Conservation (phyloP, 1,140 invertebrate genomes). For the Mactra quadrangularis region DNA sequence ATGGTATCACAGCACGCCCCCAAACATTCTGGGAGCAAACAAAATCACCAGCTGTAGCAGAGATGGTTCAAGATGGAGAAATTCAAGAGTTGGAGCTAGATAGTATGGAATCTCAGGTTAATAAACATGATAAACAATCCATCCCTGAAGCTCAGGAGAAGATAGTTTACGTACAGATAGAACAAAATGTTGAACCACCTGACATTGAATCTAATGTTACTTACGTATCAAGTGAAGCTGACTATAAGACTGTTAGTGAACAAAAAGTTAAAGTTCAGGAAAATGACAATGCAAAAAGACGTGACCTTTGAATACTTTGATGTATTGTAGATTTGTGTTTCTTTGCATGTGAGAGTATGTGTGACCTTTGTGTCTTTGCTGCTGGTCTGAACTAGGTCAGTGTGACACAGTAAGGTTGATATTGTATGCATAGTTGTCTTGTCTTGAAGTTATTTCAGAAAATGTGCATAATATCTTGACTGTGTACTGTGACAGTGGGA, state of each 20-base stretch:
- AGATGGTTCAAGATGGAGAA: constrained; percentile 7
- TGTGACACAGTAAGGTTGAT: no score
- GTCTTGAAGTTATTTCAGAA: no score
- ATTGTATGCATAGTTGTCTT: no score
- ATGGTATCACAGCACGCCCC: constrained; percentile 71
- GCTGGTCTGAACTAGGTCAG: no score
- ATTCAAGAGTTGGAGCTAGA: constrained; percentile 20
- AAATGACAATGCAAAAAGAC: no score
- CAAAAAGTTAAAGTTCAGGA: no score
- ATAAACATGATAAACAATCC: not conserved
- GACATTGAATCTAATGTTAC: constrained; percentile 46
- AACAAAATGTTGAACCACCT: constrained; percentile 4
- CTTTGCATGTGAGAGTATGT: no score
- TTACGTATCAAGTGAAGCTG: constrained; percentile 38
- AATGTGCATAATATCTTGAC: no score
- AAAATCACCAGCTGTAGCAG: constrained; percentile 62
- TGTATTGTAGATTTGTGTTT: no score
- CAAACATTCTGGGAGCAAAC: constrained; percentile 73
- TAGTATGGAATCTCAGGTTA: not conserved
- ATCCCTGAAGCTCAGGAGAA: not conserved
- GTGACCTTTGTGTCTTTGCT: no score
- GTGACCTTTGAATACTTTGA: no score
- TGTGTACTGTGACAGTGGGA: no score
- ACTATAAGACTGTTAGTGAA: constrained; percentile 17
- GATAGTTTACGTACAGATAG: constrained; percentile 50